Conservation (phyloP, 2,888 invertebrate genomes). For the Acleris cristana region DNA sequence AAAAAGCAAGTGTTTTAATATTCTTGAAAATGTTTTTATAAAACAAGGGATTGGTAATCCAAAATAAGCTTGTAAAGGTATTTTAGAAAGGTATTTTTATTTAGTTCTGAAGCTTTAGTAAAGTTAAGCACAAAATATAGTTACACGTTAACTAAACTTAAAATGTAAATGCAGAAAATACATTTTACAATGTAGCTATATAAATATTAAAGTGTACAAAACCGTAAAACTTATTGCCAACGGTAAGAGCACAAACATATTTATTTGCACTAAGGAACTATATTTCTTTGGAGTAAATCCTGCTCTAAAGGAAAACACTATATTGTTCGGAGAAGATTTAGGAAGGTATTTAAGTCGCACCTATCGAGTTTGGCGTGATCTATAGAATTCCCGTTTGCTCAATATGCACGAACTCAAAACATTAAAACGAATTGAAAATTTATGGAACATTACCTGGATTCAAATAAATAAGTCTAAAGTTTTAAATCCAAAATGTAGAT, state of each 20-base stretch:
- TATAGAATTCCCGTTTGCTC: slow-evolving; percentile 3
- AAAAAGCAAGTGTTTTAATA: no score
- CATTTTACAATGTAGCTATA: no score
- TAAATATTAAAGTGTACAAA: not conserved
- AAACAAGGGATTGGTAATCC: no score
- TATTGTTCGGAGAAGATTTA: slow-evolving; percentile 21
- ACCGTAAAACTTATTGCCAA: slow-evolving; percentile 4
- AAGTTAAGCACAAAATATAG: no score
- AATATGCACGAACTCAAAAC: not conserved
- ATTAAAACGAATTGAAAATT: not conserved
- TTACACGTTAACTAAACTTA: no score
- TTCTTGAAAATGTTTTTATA: no score
- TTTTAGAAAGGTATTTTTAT: no score
- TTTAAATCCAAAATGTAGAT: no score
- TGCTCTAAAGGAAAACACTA: slow-evolving; percentile 20
- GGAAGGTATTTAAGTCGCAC: slow-evolving; percentile 19
- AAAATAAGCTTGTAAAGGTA: no score
- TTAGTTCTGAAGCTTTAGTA: no score
- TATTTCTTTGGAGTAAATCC: slow-evolving; percentile 13
- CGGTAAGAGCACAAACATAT: slow-evolving; percentile 23
- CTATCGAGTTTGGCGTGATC: slow-evolving; percentile 16
- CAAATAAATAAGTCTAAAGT: no score
- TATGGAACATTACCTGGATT: not conserved
- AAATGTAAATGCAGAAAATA: no score
- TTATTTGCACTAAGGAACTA: slow-evolving; percentile 17